Percentiles rank a stretch among this genome's conserved stretches.
phyloP scores from a whole-genome alignment of 2,888 invertebrate species.

The Lasioglossum oenotherae region DNA sequence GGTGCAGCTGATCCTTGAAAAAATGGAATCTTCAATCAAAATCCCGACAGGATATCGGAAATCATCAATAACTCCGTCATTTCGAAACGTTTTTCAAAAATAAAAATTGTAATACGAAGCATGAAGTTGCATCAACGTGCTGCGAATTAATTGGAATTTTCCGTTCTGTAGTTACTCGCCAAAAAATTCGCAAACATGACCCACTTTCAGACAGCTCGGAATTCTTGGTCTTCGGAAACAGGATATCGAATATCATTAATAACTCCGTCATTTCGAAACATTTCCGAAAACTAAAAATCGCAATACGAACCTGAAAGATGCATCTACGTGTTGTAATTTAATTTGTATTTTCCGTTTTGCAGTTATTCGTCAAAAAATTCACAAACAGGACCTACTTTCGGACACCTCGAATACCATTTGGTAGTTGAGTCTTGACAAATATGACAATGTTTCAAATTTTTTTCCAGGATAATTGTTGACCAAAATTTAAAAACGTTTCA shows the following conservation, averaged over 20 bases:
- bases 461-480: neutral
- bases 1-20: neutral
- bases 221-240: too few relatives aligned
- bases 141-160: neutral
- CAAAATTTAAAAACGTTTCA: neutral
- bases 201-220: neutral
- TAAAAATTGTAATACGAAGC: neutral
- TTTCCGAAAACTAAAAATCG: neutral
- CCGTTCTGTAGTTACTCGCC: neutral
- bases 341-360: neutral
- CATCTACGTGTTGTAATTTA: neutral
- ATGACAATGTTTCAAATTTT: neutral
- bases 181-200: neutral
- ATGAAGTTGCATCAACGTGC: neutral
- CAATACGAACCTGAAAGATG: neutral
- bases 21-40: neutral
- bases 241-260: neutral
- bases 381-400: neutral
- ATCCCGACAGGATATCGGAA: neutral
- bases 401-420: neutral
- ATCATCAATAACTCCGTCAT: neutral
- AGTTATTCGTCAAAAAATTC: neutral
- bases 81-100: neutral
- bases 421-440: neutral
- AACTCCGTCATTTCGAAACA: neutral